Evolutionary conservation across 2,113 vertebrate species (phyloP).

Genomic region (Osmerus mordax): DNA sequence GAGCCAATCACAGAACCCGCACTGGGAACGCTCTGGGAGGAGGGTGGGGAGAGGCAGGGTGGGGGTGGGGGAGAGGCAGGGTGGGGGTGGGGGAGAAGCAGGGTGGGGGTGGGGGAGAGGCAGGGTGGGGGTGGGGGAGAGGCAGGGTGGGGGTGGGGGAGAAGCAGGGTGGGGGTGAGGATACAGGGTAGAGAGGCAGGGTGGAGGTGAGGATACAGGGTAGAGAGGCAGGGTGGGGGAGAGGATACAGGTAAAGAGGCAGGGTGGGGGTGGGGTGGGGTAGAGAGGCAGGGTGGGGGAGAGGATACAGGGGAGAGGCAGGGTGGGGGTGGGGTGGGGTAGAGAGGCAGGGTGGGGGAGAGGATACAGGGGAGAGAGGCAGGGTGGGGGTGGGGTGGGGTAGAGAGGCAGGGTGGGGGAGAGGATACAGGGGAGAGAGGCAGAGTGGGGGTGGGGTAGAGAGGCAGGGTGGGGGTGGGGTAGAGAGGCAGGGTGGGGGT

Average conservation of each 20-base stretch:
- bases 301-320: not conserved
- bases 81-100: too few species aligned
- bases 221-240: too few species aligned
- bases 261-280: not conserved
- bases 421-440: not conserved
- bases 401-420: not conserved
- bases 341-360: not conserved
- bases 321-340: too few species aligned
- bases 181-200: too few species aligned
- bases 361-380: not conserved
- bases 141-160: not conserved
- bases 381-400: not conserved
- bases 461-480: not conserved
- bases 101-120: too few species aligned
- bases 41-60: not conserved
- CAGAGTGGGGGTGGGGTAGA: not conserved
- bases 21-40: slow-evolving; percentile 82
- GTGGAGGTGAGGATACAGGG: not conserved
- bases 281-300: not conserved
- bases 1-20: slow-evolving; percentile 81
- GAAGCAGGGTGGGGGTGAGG: not conserved
- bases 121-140: too few species aligned
- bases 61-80: too few species aligned
- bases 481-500: too few species aligned
- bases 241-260: not conserved